phyloP scores from a whole-genome alignment of 2,797 vertebrate genomes.

The Hozukius guyotensis region DNA sequence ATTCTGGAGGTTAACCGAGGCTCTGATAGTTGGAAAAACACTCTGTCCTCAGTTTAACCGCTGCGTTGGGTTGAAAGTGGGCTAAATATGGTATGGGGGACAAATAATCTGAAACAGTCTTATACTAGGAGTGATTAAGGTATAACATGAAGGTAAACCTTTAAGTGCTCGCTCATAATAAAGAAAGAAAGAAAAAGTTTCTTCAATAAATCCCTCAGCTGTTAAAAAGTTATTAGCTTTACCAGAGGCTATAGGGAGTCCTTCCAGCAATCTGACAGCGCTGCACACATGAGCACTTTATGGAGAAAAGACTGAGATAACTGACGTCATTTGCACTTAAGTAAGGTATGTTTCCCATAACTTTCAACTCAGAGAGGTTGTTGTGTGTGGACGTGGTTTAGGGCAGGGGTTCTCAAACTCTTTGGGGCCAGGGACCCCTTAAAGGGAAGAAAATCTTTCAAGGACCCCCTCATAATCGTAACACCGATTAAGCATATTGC shows the following conservation, averaged over 20 bases:
- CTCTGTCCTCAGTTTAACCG: slow-evolving; percentile 28
- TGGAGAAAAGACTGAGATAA: slow-evolving; percentile 19
- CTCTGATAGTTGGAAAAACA: slow-evolving; percentile 45
- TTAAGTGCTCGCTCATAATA: background rate
- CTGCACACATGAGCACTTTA: slow-evolving; percentile 13
- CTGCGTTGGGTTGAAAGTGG: slow-evolving; percentile 6
- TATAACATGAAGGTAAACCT: slow-evolving; percentile 4
- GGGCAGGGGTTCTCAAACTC: no score
- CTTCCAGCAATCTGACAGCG: slow-evolving; percentile 20
- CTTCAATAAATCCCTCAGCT: slow-evolving; percentile 41
- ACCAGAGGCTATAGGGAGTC: slow-evolving; percentile 11
- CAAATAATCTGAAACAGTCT: slow-evolving; percentile 26
- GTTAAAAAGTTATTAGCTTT: slow-evolving; percentile 30
- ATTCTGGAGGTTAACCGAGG: slow-evolving; percentile 42
- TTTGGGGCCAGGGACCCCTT: no score
- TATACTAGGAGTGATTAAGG: slow-evolving; percentile 4
- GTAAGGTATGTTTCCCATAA: slow-evolving; percentile 40
- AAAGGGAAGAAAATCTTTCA: no score
- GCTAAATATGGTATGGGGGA: background rate
- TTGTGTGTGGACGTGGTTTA: background rate
- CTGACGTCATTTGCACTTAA: slow-evolving; percentile 38
- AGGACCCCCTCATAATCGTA: no score
- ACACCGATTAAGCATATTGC: no score
- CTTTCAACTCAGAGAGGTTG: background rate
- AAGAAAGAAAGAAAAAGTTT: background rate